Base-by-base conservation (phyloP, 2,797 vertebrate genomes). In the Todus mexicanus region DNA sequence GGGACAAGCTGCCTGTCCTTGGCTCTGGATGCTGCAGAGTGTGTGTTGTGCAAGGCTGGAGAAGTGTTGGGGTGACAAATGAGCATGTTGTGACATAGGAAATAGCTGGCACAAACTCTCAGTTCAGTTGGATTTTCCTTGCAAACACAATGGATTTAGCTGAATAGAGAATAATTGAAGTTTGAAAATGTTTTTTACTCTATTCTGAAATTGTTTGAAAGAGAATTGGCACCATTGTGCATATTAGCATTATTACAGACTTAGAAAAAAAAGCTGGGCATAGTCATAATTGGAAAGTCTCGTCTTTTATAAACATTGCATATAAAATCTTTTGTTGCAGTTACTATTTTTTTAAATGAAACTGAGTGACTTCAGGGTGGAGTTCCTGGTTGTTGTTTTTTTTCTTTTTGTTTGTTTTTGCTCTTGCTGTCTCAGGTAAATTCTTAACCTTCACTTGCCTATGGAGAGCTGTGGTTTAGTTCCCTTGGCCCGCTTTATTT, bases 401-500 rank as follows among this genome's bases (percentile, higher is more conserved):
- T 88, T 83, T 70, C 10, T 68, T 29, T 84, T 53, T 77, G 40
- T 45, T 82, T 84, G 43, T 10, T 92, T 94, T 92, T 76, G n/a
- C n/a, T 57, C n/a, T 87, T 84, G 40, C 70, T 84, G 59, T 65
- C 54, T 56, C 66, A 81, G 70, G 66, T 78, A 93, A 94, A 92
- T 65, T 23, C 23, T 80, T 94, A 83, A n/a, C 53, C 88, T 90
- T 61, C 47, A 35, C 40, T 89, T 48, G 35, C 43, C 60, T 70
- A 29, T 20, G 23, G 61, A 88, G 20, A 71, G 25, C 21, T 35
- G 57, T 56, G 82, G 53, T 64, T 87, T 47, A 13, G 38, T 83
- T 78, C 38, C 37, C 59, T 76, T 69, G 10, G 42, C 22, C 57
- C 23, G 37, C 1, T 21, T 29, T 16, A 23, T 12, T 29, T 18